Evolutionary conservation across 2,113 vertebrate genomes (phyloP).

Genomic region (Pelmatolapia mariae): DNA sequence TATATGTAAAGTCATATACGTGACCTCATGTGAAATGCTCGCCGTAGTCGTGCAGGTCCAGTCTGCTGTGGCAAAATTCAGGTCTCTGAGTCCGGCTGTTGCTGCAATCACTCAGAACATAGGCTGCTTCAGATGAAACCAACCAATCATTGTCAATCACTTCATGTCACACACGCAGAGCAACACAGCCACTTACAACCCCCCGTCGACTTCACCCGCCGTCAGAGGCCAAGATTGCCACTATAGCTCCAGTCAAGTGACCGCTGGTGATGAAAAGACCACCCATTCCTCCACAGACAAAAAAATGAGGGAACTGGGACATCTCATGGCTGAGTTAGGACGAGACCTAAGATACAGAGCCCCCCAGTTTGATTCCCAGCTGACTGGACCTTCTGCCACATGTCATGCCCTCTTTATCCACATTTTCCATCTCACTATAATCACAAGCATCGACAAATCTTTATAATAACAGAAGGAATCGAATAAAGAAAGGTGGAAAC

Average conservation of each 20-base stretch:
- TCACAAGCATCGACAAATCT: background rate
- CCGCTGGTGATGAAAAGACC: background rate
- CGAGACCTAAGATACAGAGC: background rate
- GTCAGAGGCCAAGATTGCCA: background rate
- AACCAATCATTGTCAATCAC: background rate
- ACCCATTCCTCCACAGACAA: background rate
- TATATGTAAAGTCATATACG: background rate
- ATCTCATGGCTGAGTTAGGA: background rate
- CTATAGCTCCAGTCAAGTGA: background rate
- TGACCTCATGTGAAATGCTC: background rate
- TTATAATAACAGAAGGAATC: background rate
- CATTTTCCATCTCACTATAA: background rate
- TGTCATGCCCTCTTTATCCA: background rate
- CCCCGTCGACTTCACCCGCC: background rate
- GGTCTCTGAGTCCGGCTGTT: background rate
- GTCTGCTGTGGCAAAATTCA: accelerated
- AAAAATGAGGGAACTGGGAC: background rate
- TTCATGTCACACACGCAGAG: background rate
- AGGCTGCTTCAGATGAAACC: background rate
- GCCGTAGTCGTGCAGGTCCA: accelerated
- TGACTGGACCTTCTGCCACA: background rate
- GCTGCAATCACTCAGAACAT: background rate
- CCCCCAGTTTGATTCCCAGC: background rate
- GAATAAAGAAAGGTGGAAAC: background rate
- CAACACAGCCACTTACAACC: background rate